Evolutionary conservation across 2,888 invertebrate species (phyloP), one percentile per base, ranked within the genome.

Genomic region (Eubasilissa splendida): DNA sequence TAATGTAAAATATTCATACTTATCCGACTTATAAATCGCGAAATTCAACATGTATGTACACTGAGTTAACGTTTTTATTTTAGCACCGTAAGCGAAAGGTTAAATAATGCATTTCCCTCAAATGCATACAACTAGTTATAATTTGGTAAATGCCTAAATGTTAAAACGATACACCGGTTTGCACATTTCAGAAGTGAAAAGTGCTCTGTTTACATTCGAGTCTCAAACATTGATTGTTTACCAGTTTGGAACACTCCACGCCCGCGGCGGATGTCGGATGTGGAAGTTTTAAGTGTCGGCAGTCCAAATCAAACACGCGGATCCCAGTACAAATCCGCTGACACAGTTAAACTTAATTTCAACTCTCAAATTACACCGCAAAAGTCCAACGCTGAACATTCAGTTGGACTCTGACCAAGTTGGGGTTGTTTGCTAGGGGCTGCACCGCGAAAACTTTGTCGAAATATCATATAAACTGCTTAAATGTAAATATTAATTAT

Each of bases 351-450:
- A 80, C 80, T 80, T 71, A 80, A 80, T 80, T 77, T 65, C 54
- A 80, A 77, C 77, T 80, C 80, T 42, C 60, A 71, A 77, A 80
- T 80, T 80, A 71, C 80, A 77, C 58, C 77, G 77, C 52, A 12
- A 3, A 77, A 77, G 77, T 77, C 77, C 68, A 68, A 71, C 80
- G 68, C 5, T 12, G 31, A 9, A 14, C 71, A 53, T 52, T 71
- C 54, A 54, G 54, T 71, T 54, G 54, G 56, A 54, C 22, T 71
- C 71, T 54, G 11, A 54, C 71, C 71, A 54, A 71, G 53, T 22
- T 8, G 10, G 31, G 54, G 54, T 54, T 71, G 71, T 54, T 71
- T 71, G 71, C 71, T 53, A 54, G 53, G n/a, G 56, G 11, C 7
- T 50, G 8, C 53, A 71, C 31, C 71, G 22, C 10, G 54, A 54